Percentiles rank a stretch among this genome's conserved stretches.
Evolutionary conservation across 2,113 vertebrate genomes (phyloP).

Genomic region (Spermophilus dauricus): DNA sequence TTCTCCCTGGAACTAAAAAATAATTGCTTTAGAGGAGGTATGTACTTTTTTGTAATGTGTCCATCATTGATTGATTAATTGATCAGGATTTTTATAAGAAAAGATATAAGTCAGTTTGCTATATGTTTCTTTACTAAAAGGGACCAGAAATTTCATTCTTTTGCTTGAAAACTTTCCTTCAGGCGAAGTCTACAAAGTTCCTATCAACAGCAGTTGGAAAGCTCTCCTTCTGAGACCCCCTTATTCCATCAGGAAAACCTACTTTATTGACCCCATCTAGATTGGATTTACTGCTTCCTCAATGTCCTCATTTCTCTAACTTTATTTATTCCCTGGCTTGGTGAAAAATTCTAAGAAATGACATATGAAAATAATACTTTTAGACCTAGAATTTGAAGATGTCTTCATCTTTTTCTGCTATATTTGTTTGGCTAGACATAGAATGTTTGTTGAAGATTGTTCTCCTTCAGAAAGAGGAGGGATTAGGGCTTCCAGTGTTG

Average conservation of each 20-base stretch:
- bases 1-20: neutral
- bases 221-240: neutral
- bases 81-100: neutral
- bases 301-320: neutral
- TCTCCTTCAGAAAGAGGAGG: no score
- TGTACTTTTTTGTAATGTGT: neutral
- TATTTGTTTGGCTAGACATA: neutral
- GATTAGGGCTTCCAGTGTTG: neutral
- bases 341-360: neutral
- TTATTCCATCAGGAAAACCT: neutral
- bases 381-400: neutral
- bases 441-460: neutral
- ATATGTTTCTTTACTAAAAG: neutral
- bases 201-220: neutral
- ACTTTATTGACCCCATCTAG: accelerated
- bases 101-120: neutral
- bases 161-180: neutral
- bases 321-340: neutral
- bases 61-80: neutral
- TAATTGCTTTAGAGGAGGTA: neutral
- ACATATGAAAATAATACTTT: neutral
- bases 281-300: neutral
- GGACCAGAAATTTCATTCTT: neutral
- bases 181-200: neutral
- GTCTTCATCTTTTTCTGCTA: neutral